A percentile compares a stretch with the other conserved stretches of the same genome.
Evolutionary conservation across 2,113 vertebrate species (phyloP).

Genomic region (Cisticola juncidis): DNA sequence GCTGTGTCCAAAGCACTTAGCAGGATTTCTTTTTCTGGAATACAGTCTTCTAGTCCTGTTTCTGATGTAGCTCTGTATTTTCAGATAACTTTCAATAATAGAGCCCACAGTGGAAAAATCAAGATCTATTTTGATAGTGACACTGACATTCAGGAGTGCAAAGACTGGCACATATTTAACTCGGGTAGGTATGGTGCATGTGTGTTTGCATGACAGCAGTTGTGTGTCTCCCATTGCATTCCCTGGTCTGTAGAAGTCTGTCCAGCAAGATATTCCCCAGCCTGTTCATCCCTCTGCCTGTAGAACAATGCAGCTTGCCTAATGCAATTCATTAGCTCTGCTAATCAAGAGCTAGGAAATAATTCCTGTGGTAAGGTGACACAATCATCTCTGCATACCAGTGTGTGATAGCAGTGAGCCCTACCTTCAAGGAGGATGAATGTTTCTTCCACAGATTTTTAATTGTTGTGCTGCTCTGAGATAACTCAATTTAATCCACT

Average conservation of each 20-base stretch:
- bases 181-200: slow-evolving; percentile 73
- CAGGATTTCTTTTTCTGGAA: neutral
- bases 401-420: neutral
- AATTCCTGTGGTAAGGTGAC: neutral
- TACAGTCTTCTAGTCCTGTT: neutral
- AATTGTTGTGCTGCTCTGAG: neutral
- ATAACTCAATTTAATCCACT: neutral
- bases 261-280: neutral
- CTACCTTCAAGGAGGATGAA: neutral
- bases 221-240: fast-evolving
- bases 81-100: slow-evolving; percentile 92
- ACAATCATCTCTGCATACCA: fast-evolving
- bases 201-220: neutral
- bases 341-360: neutral
- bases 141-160: slow-evolving; percentile 82
- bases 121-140: slow-evolving; percentile 90
- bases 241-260: neutral
- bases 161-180: slow-evolving; percentile 86
- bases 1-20: neutral
- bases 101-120: slow-evolving; percentile 91
- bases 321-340: neutral
- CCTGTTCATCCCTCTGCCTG: neutral
- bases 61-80: slow-evolving; percentile 24
- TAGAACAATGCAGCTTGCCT: neutral
- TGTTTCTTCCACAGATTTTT: neutral